Percentiles rank a stretch among this genome's conserved stretches.
Conservation (phyloP, 1,140 invertebrate genomes). For the Pectinophora gossypiella region DNA sequence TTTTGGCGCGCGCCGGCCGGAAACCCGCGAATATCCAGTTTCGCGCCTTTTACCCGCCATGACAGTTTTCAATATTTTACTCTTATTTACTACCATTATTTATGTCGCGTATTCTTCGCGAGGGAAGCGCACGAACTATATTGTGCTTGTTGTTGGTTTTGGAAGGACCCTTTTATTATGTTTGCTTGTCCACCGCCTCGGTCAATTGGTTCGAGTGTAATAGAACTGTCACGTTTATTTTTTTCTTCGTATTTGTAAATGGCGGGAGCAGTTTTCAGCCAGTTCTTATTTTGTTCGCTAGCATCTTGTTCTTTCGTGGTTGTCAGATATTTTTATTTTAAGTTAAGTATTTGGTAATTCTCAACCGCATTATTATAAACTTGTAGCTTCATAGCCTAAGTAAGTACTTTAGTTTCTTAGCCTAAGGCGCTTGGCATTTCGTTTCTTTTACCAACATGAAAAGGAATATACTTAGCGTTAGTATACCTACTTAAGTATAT, state of each 20-base stretch:
- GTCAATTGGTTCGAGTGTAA: slow-evolving; percentile 4
- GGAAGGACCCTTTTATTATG: not conserved
- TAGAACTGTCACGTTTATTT: not conserved
- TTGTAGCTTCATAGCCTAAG: too few relatives aligned
- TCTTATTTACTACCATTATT: slow-evolving; percentile 70
- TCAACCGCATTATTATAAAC: too few relatives aligned
- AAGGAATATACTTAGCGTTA: too few relatives aligned
- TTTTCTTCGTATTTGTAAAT: not conserved
- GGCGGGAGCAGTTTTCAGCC: not conserved
- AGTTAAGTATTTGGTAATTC: too few relatives aligned
- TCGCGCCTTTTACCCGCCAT: slow-evolving; percentile 58
- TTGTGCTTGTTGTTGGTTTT: slow-evolving; percentile 28
- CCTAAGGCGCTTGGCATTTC: too few relatives aligned
- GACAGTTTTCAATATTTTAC: slow-evolving; percentile 72
- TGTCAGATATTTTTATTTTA: too few relatives aligned
- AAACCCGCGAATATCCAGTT: slow-evolving; percentile 66
- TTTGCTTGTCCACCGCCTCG: slow-evolving; percentile 2
- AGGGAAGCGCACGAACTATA: slow-evolving; percentile 31
- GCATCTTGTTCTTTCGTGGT: too few relatives aligned
- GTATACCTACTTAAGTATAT: too few relatives aligned
- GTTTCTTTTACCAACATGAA: too few relatives aligned
- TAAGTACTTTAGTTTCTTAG: too few relatives aligned
- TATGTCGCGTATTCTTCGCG: slow-evolving; percentile 50
- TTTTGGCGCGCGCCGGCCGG: slow-evolving; percentile 63
- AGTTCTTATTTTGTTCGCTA: too few relatives aligned